Evolutionary conservation across 1,140 invertebrate species (phyloP).

Genomic region (Aphelinus certus): DNA sequence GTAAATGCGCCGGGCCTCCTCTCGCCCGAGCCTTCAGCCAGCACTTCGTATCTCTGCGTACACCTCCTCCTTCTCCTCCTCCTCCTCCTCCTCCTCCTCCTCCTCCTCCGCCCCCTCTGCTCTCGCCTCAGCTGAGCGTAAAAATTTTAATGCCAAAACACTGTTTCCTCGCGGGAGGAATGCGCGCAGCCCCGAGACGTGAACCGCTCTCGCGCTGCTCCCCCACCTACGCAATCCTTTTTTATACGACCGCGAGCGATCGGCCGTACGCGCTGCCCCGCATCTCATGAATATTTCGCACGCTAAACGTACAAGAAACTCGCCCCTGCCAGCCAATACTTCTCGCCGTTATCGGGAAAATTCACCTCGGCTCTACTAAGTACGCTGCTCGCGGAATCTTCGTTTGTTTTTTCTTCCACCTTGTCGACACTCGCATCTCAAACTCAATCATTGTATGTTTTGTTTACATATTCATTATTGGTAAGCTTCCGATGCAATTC

Average conservation of each 20-base stretch:
- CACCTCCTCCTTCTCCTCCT: too few species aligned
- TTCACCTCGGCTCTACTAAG: not conserved
- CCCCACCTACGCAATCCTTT: too few species aligned
- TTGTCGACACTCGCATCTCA: not conserved
- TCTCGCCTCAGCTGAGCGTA: constrained; percentile 13
- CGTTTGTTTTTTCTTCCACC: constrained; percentile 2
- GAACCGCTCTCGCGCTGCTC: not conserved
- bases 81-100: not conserved
- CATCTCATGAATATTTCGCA: constrained; percentile 23
- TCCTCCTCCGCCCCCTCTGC: constrained; percentile 19
- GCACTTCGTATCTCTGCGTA: not conserved
- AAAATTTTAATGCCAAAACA: constrained; percentile 34
- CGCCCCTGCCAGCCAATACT: not conserved
- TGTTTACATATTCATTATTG: too few species aligned
- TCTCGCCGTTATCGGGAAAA: constrained; percentile 1
- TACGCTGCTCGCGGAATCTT: not conserved
- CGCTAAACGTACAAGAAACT: not conserved
- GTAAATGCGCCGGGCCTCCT: constrained; percentile 8
- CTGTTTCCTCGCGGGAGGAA: constrained; percentile 9
- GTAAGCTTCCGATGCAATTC: too few species aligned
- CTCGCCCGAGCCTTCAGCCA: not conserved
- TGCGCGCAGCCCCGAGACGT: not conserved
- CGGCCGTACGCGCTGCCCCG: too few species aligned
- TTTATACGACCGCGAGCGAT: too few species aligned
- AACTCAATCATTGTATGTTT: too few species aligned